Base-by-base conservation (phyloP, 2,888 invertebrate species). In the Artemia sinica region DNA sequence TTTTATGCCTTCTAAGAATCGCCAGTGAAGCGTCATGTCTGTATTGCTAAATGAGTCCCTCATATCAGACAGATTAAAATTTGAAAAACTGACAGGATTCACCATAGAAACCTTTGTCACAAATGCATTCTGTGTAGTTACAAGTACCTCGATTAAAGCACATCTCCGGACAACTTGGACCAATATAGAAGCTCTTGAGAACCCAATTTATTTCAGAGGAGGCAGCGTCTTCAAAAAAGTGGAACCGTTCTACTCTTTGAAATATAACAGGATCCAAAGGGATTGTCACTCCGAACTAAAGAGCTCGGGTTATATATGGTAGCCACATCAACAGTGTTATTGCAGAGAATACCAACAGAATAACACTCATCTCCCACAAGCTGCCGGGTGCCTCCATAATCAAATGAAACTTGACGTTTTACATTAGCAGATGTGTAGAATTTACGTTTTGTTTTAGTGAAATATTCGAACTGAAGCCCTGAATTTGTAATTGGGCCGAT, bases 401-500 rank as follows among this genome's bases (percentile, higher is more conserved):
- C 63, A 9, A n/a, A 9, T 28, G 63, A 58, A 58, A 58, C n/a
- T 10, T 58, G 14, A 28, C 10, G 28, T 10, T 28, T n/a, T 18
- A 58, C 63, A 18, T n/a, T n/a, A 9, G 63, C 63, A 9, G 63
- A 8, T 10, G 12, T 9, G n/a, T 9, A 8, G 63, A 58, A 58
- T 10, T 10, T 58, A 18, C 14, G 11, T 18, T 11, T 58, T 9
- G 28, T 10, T 8, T 2, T 10, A 8, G 63, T 28, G 9, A 28
- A 58, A 58, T 58, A 58, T 10, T 58, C 63, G 2, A 58, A 58
- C 63, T 58, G 11, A 58, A 58, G n/a, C n/a, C n/a, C 18, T 58
- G 58, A 58, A 58, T 58, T 58, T n/a, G n/a, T 58, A 18, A 58
- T 14, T 14, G 58, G 58, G 9, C 58, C 58, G 9, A 58, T 58